Evolutionary conservation across 2,888 invertebrate genomes (phyloP), one percentile per base, ranked within the genome.

Genomic region (Caenorhabditis macrosperma): DNA sequence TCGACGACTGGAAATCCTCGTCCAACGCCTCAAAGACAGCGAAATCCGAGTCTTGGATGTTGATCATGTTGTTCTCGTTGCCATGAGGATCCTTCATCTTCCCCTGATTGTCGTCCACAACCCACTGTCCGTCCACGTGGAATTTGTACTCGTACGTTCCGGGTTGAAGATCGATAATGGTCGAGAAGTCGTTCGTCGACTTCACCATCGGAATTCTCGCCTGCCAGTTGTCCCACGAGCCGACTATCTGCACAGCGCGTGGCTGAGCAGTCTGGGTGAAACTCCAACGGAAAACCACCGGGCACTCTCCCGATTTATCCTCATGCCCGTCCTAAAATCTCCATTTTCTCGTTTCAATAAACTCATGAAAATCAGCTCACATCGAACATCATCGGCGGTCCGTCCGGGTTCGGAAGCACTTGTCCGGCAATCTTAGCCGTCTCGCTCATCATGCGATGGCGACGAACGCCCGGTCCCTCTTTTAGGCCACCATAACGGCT

Each of bases 1-100:
- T 88, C 12, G 88, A 88, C 15, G 85, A 82, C 26, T 88, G 88
- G 75, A 90, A 79, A 77, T 91, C 91, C 44, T 85, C 85, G 78
- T 90, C 91, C 44, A 91, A 81, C 7, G 91, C 91, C 72, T 90
- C 89, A 68, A 91, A 91, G 59, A 97, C 97, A 93, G 97, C 97
- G 92, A 97, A 98, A 91, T 98, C 98, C 0, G 95, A 95, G 92
- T 95, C 94, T 89, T 95, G 95, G n/a, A 98, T 96, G 48, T 94
- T 93, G 6, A 97, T 94, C 88, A 95, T 92, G 92, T 97, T 98
- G 91, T 96, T 97, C 90, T 95, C 95, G 1, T 95, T 94, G 12
- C 97, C 97, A 92, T 94, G 93, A 12, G 66, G 35, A 63, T 75
- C 79, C n/a, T 64, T 61, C 15, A 54, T 61, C 48, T 75, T 75